Evolutionary conservation across 92 coral and sea anemone species (phyloP).

Genomic region (Montipora capitata): DNA sequence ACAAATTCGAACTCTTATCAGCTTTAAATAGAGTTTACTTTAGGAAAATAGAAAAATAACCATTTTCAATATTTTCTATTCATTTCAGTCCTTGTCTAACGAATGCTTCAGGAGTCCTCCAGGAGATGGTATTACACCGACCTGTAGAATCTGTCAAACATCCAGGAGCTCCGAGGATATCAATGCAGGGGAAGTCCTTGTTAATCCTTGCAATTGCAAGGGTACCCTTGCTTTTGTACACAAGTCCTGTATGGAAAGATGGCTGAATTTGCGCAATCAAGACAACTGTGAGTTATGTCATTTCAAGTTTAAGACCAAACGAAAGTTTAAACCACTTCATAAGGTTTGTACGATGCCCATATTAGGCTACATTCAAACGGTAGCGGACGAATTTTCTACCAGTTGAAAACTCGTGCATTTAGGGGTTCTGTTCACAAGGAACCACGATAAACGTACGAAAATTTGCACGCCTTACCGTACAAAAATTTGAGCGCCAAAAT

Average conservation of each 20-base stretch:
- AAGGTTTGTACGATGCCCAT: conserved; percentile 35
- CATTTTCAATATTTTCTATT: neutral
- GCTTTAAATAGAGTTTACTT: too few relatives aligned
- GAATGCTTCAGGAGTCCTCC: conserved; percentile 11
- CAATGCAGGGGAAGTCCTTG: conserved; percentile 49
- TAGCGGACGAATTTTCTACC: too few relatives aligned
- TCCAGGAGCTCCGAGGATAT: conserved; percentile 28
- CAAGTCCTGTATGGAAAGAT: conserved; percentile 59
- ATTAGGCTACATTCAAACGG: too few relatives aligned
- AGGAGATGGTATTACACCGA: conserved; percentile 12
- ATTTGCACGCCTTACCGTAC: too few relatives aligned
- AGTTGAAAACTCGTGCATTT: too few relatives aligned
- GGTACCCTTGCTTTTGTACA: conserved; percentile 80
- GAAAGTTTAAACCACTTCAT: conserved; percentile 49
- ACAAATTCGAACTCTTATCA: too few relatives aligned
- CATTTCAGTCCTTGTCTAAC: conserved; percentile 9
- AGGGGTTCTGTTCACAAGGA: too few relatives aligned
- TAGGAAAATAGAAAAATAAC: too few relatives aligned
- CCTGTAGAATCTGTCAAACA: conserved; percentile 74
- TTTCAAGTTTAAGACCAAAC: conserved; percentile 56
- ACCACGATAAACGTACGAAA: too few relatives aligned
- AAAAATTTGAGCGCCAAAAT: too few relatives aligned
- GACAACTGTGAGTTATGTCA: conserved; percentile 68
- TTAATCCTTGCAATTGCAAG: conserved; percentile 71
- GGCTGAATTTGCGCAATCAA: conserved; percentile 52